These are phyloP conservation scores for Prietella phreatophila DNA, from an alignment of 2,113 vertebrate species.

Conservation along the genomic window DNA sequence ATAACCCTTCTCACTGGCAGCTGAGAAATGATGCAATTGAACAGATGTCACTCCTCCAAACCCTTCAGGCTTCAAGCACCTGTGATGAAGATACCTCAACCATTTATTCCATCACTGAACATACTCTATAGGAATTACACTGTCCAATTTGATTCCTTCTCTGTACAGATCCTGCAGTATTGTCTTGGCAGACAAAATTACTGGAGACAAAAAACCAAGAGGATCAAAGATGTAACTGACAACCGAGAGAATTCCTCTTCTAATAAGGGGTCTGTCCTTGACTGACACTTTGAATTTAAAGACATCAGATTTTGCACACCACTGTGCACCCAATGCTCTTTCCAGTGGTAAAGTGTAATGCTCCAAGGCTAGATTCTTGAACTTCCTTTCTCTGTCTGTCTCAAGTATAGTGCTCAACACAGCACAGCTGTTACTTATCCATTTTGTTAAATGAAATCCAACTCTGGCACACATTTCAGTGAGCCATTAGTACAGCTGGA, in stretches of 20 bases:
- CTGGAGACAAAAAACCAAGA: too few relatives aligned
- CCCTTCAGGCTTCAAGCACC: neutral
- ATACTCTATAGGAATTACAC: neutral
- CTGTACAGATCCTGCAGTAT: neutral
- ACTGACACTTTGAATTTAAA: neutral
- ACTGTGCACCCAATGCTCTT: neutral
- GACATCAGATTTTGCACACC: neutral
- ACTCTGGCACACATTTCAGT: neutral
- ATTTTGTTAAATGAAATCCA: neutral
- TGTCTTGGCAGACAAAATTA: too few relatives aligned
- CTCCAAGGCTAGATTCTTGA: neutral
- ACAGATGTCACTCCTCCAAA: conserved; percentile 11
- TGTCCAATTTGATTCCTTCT: neutral
- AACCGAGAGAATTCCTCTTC: neutral
- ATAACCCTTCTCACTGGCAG: neutral
- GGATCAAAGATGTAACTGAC: too few relatives aligned
- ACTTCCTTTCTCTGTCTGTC: neutral
- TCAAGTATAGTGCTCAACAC: neutral
- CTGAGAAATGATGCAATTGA: neutral
- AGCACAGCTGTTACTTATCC: neutral
- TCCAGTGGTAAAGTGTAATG: neutral
- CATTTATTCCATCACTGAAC: neutral
- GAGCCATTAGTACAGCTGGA: neutral
- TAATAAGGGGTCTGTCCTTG: neutral
- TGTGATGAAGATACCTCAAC: neutral